Conservation (phyloP, 2,888 invertebrate species). For the Iselma pallidipennis region DNA sequence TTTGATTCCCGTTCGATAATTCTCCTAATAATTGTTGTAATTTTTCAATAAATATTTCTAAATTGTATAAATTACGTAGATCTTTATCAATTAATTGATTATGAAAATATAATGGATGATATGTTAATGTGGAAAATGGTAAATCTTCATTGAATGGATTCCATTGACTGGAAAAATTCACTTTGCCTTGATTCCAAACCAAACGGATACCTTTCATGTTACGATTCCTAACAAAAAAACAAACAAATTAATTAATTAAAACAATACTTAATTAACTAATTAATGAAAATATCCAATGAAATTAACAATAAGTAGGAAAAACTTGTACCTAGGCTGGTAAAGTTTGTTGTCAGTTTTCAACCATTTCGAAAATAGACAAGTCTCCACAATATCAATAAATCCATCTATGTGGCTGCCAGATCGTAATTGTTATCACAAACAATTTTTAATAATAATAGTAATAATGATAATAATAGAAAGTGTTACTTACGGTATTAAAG, state of each 20-base stretch:
- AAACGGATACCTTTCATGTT: constrained; percentile 75
- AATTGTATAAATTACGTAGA: constrained; percentile 58
- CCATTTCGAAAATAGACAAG: constrained; percentile 68
- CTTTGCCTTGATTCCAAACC: constrained; percentile 77
- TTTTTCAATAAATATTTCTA: constrained; percentile 64
- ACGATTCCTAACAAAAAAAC: constrained; percentile 61
- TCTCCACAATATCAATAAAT: constrained; percentile 70
- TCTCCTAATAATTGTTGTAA: constrained; percentile 61
- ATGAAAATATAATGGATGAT: constrained; percentile 78
- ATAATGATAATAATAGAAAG: neutral
- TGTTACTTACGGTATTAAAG: constrained; percentile 79
- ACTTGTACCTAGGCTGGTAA: constrained; percentile 64
- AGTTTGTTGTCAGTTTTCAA: constrained; percentile 56
- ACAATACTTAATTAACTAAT: neutral
- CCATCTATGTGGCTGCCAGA: constrained; percentile 67
- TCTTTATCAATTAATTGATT: constrained; percentile 57
- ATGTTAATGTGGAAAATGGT: constrained; percentile 77
- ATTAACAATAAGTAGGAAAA: constrained; percentile 64
- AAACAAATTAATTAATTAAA: no score
- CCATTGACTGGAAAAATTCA: constrained; percentile 75
- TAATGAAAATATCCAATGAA: neutral
- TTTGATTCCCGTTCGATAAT: constrained; percentile 49
- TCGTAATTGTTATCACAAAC: neutral
- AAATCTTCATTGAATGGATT: constrained; percentile 82
- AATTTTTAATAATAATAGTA: neutral